Base-by-base conservation (phyloP, 2,888 invertebrate genomes). In the Lasioglossum marginatum region DNA sequence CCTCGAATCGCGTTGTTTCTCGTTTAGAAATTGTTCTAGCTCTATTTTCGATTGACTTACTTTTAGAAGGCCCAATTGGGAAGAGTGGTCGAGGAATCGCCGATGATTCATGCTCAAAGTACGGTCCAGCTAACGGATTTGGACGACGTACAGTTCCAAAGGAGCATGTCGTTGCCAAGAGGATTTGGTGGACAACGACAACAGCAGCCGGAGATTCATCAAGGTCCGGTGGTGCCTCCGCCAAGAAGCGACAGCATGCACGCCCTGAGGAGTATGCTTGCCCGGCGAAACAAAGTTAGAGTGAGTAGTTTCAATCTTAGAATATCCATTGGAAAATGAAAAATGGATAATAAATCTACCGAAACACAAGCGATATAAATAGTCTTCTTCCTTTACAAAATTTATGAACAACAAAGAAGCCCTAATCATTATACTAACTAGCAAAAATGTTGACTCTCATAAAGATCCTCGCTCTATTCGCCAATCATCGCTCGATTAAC, bases 191-290 rank as follows among this genome's bases (percentile, higher is more conserved):
- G 95, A 4, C 94, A 94, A 70, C 90, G 92, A 34, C 92, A 92
- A 1, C 92, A 75, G 43, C 91, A 87, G 43, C 88, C 91, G 3
- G 90, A 90, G 10, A 86, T 92, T 31, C 92, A 93, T 72, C 93
- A 93, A 40, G 91, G 92, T 27, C 95, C 95, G 0, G 93, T 94
- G 8, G 94, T 94, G 14, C 94, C 95, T 37, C 95, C 95, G 4
- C 95, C 95, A 0, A 93, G 95, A 34, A 95, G 95, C 88, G 95
- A 95, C 88, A 95, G 95, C 79, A 95, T 95, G 91, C 94, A 94
- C 77, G 95, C 95, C 1, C 91, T 95, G 52, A 92, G 94, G 76
- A 95, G 94, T 77, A 94, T 95, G 87, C 94, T 95, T 87, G 94
- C 94, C 10, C 92, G 94, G 43, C 93, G 95, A 27, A 94, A 95